Base-by-base conservation (phyloP, 2,113 vertebrate species). In the Macrotus californicus region DNA sequence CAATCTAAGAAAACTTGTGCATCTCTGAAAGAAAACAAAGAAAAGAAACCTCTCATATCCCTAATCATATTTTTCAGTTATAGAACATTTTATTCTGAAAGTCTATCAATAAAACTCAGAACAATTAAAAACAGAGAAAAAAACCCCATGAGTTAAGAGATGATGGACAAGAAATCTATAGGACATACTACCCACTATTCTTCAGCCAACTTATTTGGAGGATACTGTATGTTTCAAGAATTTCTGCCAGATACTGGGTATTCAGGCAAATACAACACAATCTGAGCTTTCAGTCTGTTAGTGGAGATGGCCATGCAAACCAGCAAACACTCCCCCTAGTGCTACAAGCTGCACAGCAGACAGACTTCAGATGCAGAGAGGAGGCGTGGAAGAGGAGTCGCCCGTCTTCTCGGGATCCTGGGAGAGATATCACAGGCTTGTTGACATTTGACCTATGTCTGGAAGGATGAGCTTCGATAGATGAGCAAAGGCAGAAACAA, bases 181-280 rank as follows among this genome's bases (percentile, higher is more conserved):
- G 34, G 87, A 22, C 72, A 36, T 84, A 72, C 64, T 92, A 64
- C 4, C 31, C 5, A 22, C 48, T 87, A 15, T 75, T 50, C 52
- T 36, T 89, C 56, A 75, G 11, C 50, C n/a, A 83, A 2, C 66
- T 87, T 79, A n/a, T 89, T 84, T 64, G n/a, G 10, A 81, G 43
- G 36, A 69, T 82, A 66, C 77, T 83, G 31, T 48, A 24, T 61
- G 36, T 61, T 94, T 94, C 18, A 69, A 77, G 72, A 52, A 80
- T 87, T 88, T 76, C 50, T 86, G 31, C 76, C 87, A 87, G 67
- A 70, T 89, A 80, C 43, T 61, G 56, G 19, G 29, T 92, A 83
- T 50, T 97, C 87, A 87, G 56, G 85, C 54, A 90, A 77, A 93
- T 54, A 89, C 56, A 89, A 50, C 43, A 70, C 43, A 76, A 52